These are phyloP conservation scores for Eumeta japonica DNA, from an alignment of 1,140 invertebrate genomes.

Conservation along the genomic window DNA sequence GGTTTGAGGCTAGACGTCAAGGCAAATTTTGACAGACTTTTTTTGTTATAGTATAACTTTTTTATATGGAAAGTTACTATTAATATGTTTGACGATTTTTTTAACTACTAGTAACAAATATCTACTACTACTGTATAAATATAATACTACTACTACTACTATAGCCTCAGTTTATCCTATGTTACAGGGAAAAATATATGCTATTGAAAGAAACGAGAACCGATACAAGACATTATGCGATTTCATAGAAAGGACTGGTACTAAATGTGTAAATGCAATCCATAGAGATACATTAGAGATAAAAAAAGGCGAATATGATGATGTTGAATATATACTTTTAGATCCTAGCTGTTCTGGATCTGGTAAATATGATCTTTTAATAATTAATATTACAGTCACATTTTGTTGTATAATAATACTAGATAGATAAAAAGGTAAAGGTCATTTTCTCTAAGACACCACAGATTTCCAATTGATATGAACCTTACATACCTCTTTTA, in stretches of 20 bases:
- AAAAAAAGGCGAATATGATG: constrained; percentile 60
- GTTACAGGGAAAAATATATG: constrained; percentile 70
- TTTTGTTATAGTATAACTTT: too few relatives aligned
- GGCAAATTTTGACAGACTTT: too few relatives aligned
- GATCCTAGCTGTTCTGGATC: constrained; percentile 96
- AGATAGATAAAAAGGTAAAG: neutral
- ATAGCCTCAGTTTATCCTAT: constrained; percentile 1
- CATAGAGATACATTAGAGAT: constrained; percentile 73
- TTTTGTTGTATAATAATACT: neutral
- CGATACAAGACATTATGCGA: constrained; percentile 67
- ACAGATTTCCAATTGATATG: too few relatives aligned
- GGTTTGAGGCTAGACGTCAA: too few relatives aligned
- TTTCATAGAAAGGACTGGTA: constrained; percentile 64
- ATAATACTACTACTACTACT: too few relatives aligned
- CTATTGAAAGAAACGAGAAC: constrained; percentile 73
- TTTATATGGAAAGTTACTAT: too few relatives aligned
- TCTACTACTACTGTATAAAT: too few relatives aligned
- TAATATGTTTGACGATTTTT: too few relatives aligned
- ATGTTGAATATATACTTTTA: constrained; percentile 87
- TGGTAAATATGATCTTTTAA: too few relatives aligned
- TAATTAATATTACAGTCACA: too few relatives aligned
- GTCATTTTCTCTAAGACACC: neutral
- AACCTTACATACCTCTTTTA: neutral
- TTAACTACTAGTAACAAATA: too few relatives aligned
- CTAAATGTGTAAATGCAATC: constrained; percentile 65